phyloP scores from a whole-genome alignment of 2,888 invertebrate species.

The Trachelus troglodyta region DNA sequence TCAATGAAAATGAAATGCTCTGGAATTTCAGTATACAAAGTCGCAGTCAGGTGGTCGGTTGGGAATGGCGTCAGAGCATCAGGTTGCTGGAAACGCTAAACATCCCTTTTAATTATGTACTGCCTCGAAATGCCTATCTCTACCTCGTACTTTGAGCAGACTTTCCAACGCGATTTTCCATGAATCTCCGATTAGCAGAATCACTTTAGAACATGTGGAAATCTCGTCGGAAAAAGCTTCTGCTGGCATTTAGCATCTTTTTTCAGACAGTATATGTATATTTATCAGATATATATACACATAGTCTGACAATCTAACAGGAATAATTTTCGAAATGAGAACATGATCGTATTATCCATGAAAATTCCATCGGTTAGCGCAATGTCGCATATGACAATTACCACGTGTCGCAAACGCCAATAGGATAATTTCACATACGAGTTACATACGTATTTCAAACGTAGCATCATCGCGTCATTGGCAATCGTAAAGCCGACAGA shows the following conservation, averaged over 20 bases:
- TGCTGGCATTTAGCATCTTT: neutral
- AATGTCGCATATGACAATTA: neutral
- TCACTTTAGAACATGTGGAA: neutral
- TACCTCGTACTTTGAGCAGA: neutral
- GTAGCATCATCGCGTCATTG: neutral
- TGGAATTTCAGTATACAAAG: neutral
- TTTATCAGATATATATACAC: no score
- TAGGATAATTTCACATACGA: neutral
- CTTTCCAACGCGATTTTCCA: neutral
- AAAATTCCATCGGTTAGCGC: neutral
- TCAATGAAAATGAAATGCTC: neutral
- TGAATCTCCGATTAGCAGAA: neutral
- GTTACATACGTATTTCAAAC: neutral
- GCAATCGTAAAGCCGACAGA: neutral
- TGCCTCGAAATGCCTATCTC: conserved; percentile 21
- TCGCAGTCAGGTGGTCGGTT: neutral
- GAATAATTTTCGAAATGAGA: neutral
- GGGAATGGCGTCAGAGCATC: neutral
- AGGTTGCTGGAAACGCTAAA: conserved; percentile 14
- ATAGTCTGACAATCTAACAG: no score
- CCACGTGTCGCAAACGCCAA: neutral
- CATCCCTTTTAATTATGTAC: conserved; percentile 30
- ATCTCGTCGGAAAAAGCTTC: neutral
- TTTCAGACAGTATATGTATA: neutral
- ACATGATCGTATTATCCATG: neutral